These are phyloP conservation scores for Melipona bicolor DNA, from an alignment of 2,888 invertebrate species.

Conservation along the genomic window DNA sequence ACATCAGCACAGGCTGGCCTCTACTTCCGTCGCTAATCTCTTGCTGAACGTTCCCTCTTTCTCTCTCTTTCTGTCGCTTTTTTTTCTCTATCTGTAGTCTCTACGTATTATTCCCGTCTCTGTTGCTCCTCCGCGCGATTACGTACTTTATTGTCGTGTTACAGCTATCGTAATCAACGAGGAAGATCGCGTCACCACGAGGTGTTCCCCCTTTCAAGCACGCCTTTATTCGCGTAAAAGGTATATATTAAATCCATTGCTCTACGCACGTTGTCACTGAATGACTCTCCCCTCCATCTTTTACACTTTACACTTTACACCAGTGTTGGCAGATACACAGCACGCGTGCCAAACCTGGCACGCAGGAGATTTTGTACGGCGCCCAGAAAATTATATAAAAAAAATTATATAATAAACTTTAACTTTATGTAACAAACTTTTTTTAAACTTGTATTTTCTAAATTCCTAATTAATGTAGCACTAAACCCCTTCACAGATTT, in stretches of 20 bases:
- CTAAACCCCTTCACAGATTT: no score
- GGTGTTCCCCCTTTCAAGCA: constrained; percentile 56
- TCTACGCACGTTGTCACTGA: constrained; percentile 12
- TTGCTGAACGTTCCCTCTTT: background rate
- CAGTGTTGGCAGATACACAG: no score
- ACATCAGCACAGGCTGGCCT: background rate
- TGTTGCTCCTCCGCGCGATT: background rate
- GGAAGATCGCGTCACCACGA: constrained; percentile 48
- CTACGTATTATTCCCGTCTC: no score
- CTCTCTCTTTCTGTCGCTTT: background rate
- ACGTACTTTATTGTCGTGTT: constrained; percentile 19
- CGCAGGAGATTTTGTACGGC: no score
- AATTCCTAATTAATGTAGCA: no score
- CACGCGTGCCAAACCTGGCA: no score
- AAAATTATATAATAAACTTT: no score
- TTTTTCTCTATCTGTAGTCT: background rate
- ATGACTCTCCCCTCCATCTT: constrained; percentile 16
- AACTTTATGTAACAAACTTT: no score
- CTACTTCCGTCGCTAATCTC: constrained; percentile 18
- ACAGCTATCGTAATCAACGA: constrained; percentile 46
- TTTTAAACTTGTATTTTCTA: no score
- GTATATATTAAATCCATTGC: constrained; percentile 13
- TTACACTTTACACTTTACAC: no score
- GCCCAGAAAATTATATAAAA: no score
- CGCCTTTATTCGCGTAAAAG: constrained; percentile 23